Evolutionary conservation across 2,888 invertebrate species (phyloP), one percentile per base, ranked within the genome.

Genomic region (Mesoligia furuncula): DNA sequence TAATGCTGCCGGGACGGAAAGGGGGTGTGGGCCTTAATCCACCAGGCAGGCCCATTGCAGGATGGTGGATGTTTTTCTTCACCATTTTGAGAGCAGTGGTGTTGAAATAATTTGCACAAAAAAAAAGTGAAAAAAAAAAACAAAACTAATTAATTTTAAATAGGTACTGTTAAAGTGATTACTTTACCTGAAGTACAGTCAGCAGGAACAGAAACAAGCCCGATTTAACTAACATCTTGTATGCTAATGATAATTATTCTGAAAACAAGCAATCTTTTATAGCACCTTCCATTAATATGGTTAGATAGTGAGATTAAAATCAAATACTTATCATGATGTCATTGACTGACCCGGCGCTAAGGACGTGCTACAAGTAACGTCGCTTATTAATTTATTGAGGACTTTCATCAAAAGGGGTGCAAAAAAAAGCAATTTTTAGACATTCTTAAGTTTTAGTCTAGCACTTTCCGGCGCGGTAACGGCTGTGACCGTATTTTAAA

Each of bases 121-220:
- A 3, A 3, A 1, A 0, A 54, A 54, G 11, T n/a, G 24, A 54
- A 1, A 54, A n/a, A 54, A n/a, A 24, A 54, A n/a, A 54, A 54
- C 0, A 3, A 24, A 9, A 51, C 2, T 24, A 17, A 17, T 48
- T 48, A 20, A 61, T 61, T 17, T 31, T 20, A 31, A 31, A 36
- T 17, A n/a, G n/a, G n/a, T n/a, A 51, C 8, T 36, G 11, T 59
- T 13, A 31, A 9, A 17, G 9, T 31, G 6, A 5, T 24, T 9
- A 42, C 24, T 17, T 71, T 71, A 73, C 68, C 73, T 67, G 51
- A 9, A 67, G 15, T 27, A 73, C 27, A 51, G n/a, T 5, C 27
- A 73, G 20, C 73, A 66, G 2, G 5, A n/a, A 39, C 5, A 73
- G 6, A 39, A 65, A 51, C 39, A 73, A 51, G 6, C 51, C 51